These are phyloP conservation scores for Stegastes partitus DNA, from an alignment of 2,113 vertebrate species.

Conservation along the genomic window DNA sequence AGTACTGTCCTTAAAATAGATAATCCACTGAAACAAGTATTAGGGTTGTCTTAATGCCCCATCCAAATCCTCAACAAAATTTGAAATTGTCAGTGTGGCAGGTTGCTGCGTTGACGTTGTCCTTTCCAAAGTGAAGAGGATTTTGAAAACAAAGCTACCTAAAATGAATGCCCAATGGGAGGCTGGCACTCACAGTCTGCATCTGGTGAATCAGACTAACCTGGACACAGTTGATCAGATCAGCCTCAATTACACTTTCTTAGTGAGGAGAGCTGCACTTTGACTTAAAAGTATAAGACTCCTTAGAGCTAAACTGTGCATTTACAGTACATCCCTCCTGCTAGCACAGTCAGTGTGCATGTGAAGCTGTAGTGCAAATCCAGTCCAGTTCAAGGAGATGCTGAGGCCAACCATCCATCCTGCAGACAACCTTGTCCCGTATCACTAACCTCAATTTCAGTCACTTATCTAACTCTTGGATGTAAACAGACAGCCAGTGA, in stretches of 20 bases:
- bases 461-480: slow-evolving; percentile 21
- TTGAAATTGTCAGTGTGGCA: too few relatives aligned
- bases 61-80: too few relatives aligned
- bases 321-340: neutral
- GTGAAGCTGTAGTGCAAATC: slow-evolving; percentile 15
- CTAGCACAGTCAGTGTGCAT: neutral
- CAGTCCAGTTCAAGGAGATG: slow-evolving; percentile 36
- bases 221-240: neutral
- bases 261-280: neutral
- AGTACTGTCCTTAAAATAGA: too few relatives aligned
- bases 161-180: too few relatives aligned
- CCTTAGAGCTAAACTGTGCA: neutral
- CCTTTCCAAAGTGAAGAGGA: too few relatives aligned
- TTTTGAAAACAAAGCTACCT: too few relatives aligned
- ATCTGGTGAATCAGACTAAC: too few relatives aligned
- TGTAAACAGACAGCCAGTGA: neutral
- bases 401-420: neutral
- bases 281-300: neutral
- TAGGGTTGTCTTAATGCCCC: too few relatives aligned
- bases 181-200: too few relatives aligned
- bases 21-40: too few relatives aligned
- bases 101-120: too few relatives aligned
- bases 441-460: neutral
- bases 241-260: neutral
- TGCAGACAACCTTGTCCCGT: slow-evolving; percentile 13